These are phyloP conservation scores for Doris montereyensis DNA, from an alignment of 2,888 invertebrate genomes.

Conservation along the genomic window DNA sequence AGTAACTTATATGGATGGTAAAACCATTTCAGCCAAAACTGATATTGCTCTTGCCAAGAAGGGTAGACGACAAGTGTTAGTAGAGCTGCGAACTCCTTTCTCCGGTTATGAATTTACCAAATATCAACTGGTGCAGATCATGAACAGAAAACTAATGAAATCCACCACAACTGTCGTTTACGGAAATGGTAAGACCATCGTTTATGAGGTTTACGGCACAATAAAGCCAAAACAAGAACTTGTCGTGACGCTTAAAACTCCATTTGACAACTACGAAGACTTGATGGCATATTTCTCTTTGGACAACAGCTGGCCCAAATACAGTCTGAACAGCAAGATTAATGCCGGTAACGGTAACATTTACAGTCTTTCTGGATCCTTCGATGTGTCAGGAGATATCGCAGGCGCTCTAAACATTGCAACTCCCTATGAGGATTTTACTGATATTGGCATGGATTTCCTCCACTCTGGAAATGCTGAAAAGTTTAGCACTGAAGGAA, in stretches of 20 bases:
- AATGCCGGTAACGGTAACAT: constrained; percentile 16
- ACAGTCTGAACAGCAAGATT: not conserved
- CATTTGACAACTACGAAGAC: constrained; percentile 27
- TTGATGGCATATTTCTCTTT: constrained; percentile 23
- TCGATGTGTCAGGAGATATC: constrained; percentile 13
- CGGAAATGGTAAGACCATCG: not conserved
- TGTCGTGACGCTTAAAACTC: constrained; percentile 27
- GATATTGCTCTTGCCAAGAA: not conserved
- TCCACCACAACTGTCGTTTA: not conserved
- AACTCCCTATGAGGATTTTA: constrained; percentile 33
- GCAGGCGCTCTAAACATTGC: constrained; percentile 33
- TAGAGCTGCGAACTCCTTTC: constrained; percentile 20
- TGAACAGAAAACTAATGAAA: not conserved
- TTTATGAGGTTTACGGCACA: not conserved
- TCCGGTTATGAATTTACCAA: constrained; percentile 26
- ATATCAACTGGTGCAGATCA: not conserved
- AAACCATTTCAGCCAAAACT: constrained; percentile 28
- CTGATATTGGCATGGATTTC: constrained; percentile 36
- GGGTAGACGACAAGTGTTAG: not conserved
- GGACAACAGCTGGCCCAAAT: constrained; percentile 22
- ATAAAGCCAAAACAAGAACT: constrained; percentile 14
- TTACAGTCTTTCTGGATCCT: not conserved
- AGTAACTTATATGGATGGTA: constrained; percentile 35
- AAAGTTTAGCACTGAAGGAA: constrained; percentile 37
- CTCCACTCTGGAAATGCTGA: constrained; percentile 34